Base-by-base conservation (phyloP, 37 sponge, comb jelly and placozoan species). In the Beroe forskalii region DNA sequence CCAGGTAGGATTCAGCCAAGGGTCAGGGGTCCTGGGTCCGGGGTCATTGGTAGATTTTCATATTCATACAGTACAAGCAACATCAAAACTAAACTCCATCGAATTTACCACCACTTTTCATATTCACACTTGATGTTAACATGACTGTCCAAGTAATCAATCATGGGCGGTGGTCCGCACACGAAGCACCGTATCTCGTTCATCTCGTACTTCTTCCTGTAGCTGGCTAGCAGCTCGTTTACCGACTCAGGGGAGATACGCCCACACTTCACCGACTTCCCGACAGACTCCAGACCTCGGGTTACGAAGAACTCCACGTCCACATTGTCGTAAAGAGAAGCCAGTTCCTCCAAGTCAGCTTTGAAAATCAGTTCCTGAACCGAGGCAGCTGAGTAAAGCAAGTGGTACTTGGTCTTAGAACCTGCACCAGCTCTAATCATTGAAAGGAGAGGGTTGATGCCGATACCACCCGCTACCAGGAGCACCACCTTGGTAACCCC, bases 401-500 rank as follows among this genome's bases (percentile, higher is more conserved):
- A 67, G 33, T 92, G 90, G 44, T 89, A 94, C 25, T 67, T 60
- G 14, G 92, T 92, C 0, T 23, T 43, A 6, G 86, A 28, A 43
- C 48, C 86, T 8, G 27, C 86, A 23, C 86, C 86, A 25, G 86
- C 90, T 22, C 62, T 76, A 32, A 96, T 62, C 90, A 96, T 96
- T 0, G 96, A 93, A 35, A 92, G 43, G 42, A 96, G 64, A 0
- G 96, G 96, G 89, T 94, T 96, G 61, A 96, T 94, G 19, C 96
- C 96, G 0, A 94, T 76, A 2, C 96, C 96, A 40, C 95, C 96
- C 32, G 90, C 96, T 42, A 96, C 76, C 37, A 96, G 91, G 2
- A 94, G 60, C 32, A 96, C 60, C 22, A 67, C 67, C 30, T 33
- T 67, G 12, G 76, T 25, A 6, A 41, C 36, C 1, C 91, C n/a